Base-by-base conservation (phyloP, 1,140 invertebrate genomes). In the Asbolus verrucosus region DNA sequence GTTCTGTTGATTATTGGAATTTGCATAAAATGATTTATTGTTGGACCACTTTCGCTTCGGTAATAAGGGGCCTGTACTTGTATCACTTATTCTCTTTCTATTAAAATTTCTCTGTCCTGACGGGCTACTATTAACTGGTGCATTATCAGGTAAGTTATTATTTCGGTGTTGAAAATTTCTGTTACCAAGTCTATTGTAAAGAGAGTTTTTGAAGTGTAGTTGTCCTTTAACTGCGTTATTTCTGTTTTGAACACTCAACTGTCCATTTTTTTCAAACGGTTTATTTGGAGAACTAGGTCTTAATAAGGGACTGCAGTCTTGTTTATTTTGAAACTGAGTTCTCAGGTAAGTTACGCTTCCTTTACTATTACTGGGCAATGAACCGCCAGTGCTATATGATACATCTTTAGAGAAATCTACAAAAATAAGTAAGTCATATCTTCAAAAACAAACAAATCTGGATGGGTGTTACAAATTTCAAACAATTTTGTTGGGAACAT, bases 371-470 rank as follows among this genome's bases (percentile, higher is more conserved):
- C 11, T 27, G 9, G 16, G 41, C 27, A 30, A 38, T 38, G 11
- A 9, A n/a, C 33, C 33, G 33, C 11, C 8, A 27, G 3, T 8
- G 8, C 24, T 46, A 9, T 18, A 18, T 1, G n/a, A 2, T 11
- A 13, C 19, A 31, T 54, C 46, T 54, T 54, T 54, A 2, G 46
- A 11, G 18, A 27, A 24, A 15, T 27, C 46, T 54, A 54, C n/a
- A 54, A 30, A n/a, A 54, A 31, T 14, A n/a, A n/a, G n/a, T n/a
- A n/a, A n/a, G n/a, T n/a, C n/a, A n/a, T n/a, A n/a, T n/a, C n/a
- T n/a, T n/a, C n/a, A n/a, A n/a, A n/a, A n/a, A n/a, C n/a, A n/a
- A n/a, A n/a, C n/a, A n/a, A n/a, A n/a, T n/a, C n/a, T n/a, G n/a
- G n/a, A n/a, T n/a, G n/a, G n/a, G n/a, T n/a, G n/a, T n/a, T n/a